These are phyloP conservation scores for Coptodon bakossiorum DNA, from an alignment of 2,113 vertebrate genomes.

Conservation along the genomic window DNA sequence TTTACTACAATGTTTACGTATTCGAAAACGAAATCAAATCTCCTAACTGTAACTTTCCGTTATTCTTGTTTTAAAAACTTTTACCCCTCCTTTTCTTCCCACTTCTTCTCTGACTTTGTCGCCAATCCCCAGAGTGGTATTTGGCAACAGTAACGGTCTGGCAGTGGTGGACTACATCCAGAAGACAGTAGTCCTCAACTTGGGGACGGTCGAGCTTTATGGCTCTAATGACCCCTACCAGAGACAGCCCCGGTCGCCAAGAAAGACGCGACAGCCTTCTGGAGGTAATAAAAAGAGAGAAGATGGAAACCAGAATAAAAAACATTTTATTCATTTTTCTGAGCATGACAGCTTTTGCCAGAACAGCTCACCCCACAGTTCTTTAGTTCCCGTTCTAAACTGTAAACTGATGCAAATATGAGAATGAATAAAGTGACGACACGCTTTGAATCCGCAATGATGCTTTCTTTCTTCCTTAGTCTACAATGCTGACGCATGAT, in stretches of 20 bases:
- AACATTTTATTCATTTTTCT: neutral
- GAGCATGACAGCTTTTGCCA: neutral
- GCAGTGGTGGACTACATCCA: constrained; percentile 97
- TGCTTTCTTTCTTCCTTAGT: neutral
- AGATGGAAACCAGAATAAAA: neutral
- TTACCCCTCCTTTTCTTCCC: neutral
- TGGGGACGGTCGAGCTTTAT: constrained; percentile 89
- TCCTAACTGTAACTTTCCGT: neutral
- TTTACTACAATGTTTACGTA: neutral
- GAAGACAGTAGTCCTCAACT: constrained; percentile 91
- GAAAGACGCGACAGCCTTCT: constrained; percentile 91
- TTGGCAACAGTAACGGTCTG: constrained; percentile 96
- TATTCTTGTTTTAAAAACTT: neutral
- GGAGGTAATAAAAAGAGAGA: constrained; percentile 77
- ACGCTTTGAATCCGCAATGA: neutral
- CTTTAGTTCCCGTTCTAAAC: neutral
- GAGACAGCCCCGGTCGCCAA: constrained; percentile 92
- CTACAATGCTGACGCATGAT: neutral
- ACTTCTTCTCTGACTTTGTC: neutral
- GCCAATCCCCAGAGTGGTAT: constrained; percentile 73
- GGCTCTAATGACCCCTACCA: constrained; percentile 94
- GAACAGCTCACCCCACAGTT: neutral
- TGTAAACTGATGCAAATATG: neutral
- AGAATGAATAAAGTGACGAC: neutral
- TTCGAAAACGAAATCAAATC: neutral